Evolutionary conservation across 2,888 invertebrate genomes (phyloP).

Genomic region (Magallana nippona): DNA sequence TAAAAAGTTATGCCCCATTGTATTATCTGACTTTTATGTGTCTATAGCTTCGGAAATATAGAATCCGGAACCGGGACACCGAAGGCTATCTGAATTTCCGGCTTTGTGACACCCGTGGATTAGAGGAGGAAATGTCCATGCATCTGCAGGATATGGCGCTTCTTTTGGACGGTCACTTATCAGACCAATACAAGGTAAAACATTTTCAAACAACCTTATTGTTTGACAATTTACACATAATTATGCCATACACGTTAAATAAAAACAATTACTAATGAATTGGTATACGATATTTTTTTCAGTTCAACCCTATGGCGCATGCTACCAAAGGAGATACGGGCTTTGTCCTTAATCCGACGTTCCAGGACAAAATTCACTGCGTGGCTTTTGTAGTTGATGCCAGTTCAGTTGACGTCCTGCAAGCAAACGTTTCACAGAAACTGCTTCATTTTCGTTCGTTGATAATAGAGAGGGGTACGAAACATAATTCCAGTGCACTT

Average conservation of each 20-base stretch:
- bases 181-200: slow-evolving; percentile 41
- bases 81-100: slow-evolving; percentile 39
- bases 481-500: no score
- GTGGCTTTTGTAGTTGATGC: slow-evolving; percentile 39
- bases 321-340: no score
- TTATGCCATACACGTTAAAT: no score
- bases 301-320: slow-evolving; percentile 6
- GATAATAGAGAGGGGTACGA: no score
- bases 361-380: slow-evolving; percentile 36
- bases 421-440: background rate
- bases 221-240: no score
- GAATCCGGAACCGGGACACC: background rate
- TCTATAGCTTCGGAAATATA: slow-evolving; percentile 13
- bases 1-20: no score
- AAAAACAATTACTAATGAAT: no score
- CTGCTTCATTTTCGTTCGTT: no score
- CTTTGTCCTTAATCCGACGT: background rate
- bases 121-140: slow-evolving; percentile 38
- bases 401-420: slow-evolving; percentile 26
- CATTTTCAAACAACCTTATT: no score
- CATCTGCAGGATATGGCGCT: slow-evolving; percentile 33
- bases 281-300: background rate
- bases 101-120: slow-evolving; percentile 48
- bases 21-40: background rate
- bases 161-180: slow-evolving; percentile 41